phyloP scores from a whole-genome alignment of 1,140 invertebrate species.

The Linepithema humile region DNA sequence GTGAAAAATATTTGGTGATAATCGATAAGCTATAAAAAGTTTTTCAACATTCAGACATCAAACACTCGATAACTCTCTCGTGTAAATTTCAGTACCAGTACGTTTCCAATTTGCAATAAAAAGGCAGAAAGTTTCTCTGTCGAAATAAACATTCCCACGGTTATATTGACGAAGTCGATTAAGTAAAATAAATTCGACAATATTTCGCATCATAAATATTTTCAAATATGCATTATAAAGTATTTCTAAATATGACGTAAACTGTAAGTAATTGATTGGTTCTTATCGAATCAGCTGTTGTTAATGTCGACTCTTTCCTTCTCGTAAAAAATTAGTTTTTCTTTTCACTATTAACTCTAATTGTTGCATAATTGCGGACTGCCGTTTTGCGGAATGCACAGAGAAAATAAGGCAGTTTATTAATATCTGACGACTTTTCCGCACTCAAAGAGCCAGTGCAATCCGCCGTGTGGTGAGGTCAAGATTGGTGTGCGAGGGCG shows the following conservation, averaged over 20 bases:
- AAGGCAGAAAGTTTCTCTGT: background rate
- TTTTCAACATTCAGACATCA: background rate
- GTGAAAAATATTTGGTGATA: background rate
- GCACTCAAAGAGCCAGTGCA: slow-evolving; percentile 39
- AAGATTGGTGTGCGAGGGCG: slow-evolving; percentile 31
- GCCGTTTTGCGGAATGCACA: background rate
- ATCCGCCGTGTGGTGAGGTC: slow-evolving; percentile 47
- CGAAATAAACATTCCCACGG: background rate
- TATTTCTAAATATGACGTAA: no score
- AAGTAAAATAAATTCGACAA: background rate
- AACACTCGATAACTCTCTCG: background rate
- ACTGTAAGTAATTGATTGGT: background rate
- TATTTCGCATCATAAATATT: background rate
- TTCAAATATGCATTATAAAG: no score
- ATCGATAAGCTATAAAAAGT: background rate
- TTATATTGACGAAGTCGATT: no score
- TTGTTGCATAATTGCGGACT: background rate
- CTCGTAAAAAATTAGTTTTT: background rate
- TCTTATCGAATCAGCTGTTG: background rate
- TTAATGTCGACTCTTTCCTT: background rate
- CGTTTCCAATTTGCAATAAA: background rate
- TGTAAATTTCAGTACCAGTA: background rate
- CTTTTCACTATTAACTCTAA: background rate
- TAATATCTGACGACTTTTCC: slow-evolving; percentile 30
- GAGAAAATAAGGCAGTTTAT: slow-evolving; percentile 36